Conservation (phyloP, 2,113 vertebrate genomes). For the Dicentrarchus labrax region DNA sequence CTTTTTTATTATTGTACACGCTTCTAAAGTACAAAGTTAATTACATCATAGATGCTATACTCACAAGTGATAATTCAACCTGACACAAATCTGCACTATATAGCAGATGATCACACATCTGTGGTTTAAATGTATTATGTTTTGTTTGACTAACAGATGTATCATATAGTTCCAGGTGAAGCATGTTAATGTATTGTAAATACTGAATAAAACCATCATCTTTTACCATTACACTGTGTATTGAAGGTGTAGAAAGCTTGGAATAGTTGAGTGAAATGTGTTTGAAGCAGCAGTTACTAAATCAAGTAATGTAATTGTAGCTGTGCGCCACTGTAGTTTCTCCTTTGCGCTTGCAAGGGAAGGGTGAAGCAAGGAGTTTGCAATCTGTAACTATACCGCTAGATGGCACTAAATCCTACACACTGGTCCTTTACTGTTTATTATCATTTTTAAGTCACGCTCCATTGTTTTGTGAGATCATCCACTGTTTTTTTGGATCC, state of each 20-base stretch:
- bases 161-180: background rate
- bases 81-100: background rate
- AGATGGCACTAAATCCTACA: too few relatives aligned
- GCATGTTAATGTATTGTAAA: background rate
- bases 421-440: too few relatives aligned
- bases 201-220: background rate
- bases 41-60: background rate
- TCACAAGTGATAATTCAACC: background rate
- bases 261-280: background rate
- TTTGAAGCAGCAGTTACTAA: background rate
- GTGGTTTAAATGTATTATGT: background rate
- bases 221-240: background rate
- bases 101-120: background rate
- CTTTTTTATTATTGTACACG: background rate
- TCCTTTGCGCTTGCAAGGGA: too few relatives aligned
- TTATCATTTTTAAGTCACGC: background rate
- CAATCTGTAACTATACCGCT: too few relatives aligned
- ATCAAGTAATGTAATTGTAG: background rate
- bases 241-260: background rate
- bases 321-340: too few relatives aligned
- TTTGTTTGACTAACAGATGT: background rate
- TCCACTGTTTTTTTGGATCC: background rate
- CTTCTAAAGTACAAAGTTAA: constrained; percentile 11
- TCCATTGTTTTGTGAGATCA: constrained; percentile 17
- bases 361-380: too few relatives aligned